These are phyloP conservation scores for Enteromius radiatus DNA, from an alignment of 2,797 vertebrate species.

Conservation along the genomic window DNA sequence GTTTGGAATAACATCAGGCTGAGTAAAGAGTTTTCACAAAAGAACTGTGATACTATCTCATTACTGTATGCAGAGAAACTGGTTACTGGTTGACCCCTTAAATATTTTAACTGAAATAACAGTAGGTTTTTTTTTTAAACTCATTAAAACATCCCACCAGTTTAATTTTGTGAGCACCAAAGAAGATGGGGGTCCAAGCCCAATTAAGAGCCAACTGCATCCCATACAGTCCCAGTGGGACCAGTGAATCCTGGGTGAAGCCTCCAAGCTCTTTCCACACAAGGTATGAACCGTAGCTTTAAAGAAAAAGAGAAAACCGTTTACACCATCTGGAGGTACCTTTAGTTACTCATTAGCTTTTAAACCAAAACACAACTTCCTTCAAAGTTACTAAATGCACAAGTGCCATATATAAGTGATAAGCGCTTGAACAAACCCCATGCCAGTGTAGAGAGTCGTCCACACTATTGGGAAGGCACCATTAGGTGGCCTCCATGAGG, in stretches of 20 bases:
- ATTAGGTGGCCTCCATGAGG: slow-evolving; percentile 83
- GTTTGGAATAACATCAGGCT: neutral
- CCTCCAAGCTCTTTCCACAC: slow-evolving; percentile 90
- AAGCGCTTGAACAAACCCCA: slow-evolving; percentile 74
- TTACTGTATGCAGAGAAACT: neutral
- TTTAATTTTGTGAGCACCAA: slow-evolving; percentile 81
- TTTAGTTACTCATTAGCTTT: slow-evolving; percentile 20
- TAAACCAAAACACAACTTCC: neutral
- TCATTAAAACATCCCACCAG: slow-evolving; percentile 71
- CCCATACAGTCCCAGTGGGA: slow-evolving; percentile 88
- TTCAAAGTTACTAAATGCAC: neutral
- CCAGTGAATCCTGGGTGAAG: slow-evolving; percentile 78
- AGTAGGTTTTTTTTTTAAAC: neutral
- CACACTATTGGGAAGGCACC: slow-evolving; percentile 78
- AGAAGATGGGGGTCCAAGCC: slow-evolving; percentile 87
- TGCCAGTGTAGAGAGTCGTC: slow-evolving; percentile 81
- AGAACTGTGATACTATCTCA: neutral
- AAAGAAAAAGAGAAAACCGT: neutral
- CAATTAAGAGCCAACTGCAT: slow-evolving; percentile 87
- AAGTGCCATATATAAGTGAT: neutral
- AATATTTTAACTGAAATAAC: slow-evolving; percentile 1
- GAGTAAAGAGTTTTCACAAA: neutral
- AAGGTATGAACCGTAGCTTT: slow-evolving; percentile 90
- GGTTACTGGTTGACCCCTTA: neutral
- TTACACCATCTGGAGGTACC: neutral